Evolutionary conservation across 2,797 vertebrate species (phyloP).

Genomic region (Hyperoplus immaculatus): DNA sequence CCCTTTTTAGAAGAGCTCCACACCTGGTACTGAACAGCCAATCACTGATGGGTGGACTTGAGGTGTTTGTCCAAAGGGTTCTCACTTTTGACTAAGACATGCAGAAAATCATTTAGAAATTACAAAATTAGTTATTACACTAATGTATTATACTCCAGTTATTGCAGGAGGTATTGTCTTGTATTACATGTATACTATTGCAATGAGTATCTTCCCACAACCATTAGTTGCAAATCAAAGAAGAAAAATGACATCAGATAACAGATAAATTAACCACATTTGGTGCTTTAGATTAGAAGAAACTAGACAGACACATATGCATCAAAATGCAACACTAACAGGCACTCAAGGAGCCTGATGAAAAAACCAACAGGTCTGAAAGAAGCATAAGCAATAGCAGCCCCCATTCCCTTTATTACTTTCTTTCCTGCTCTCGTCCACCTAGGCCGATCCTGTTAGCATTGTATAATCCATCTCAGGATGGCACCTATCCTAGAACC

Average conservation of each 20-base stretch:
- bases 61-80: no score
- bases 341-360: slow-evolving; percentile 26
- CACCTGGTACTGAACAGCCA: no score
- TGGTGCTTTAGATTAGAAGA: slow-evolving; percentile 1
- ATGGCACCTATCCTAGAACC: slow-evolving; percentile 72
- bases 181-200: background rate
- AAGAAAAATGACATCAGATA: background rate
- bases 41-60: no score
- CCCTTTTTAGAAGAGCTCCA: no score
- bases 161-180: background rate
- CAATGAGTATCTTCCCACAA: background rate
- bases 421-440: slow-evolving; percentile 64
- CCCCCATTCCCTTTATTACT: slow-evolving; percentile 65
- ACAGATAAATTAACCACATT: background rate
- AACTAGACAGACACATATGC: slow-evolving; percentile 3
- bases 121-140: no score
- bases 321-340: slow-evolving; percentile 27
- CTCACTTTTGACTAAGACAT: no score
- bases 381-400: slow-evolving; percentile 60
- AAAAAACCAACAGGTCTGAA: slow-evolving; percentile 42
- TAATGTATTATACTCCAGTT: no score
- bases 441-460: slow-evolving; percentile 77
- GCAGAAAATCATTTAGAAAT: no score
- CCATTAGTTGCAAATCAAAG: background rate
- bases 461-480: slow-evolving; percentile 79